A percentile compares a stretch with the other conserved stretches of the same genome.
phyloP scores from a whole-genome alignment of 2,797 vertebrate species.

The Setipinna tenuifilis region DNA sequence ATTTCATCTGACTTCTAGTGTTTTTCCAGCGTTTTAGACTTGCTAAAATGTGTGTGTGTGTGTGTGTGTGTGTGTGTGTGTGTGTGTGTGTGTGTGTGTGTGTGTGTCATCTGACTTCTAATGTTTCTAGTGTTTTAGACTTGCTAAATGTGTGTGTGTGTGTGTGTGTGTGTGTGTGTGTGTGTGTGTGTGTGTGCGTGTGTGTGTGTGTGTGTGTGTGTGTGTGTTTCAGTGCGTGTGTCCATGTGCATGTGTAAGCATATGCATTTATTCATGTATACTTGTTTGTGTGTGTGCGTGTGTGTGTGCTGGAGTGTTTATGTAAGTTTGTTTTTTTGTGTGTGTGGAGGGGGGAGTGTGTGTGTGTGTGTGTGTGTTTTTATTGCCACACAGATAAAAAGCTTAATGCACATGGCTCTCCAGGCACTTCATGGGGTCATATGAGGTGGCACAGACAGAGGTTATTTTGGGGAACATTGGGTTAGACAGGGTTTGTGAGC shows the following conservation, averaged over 20 bases:
- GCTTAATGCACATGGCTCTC: neutral
- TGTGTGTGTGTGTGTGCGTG: neutral
- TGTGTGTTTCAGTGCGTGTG: neutral
- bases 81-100: constrained; percentile 29
- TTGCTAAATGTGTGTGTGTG: neutral
- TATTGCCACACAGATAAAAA: neutral
- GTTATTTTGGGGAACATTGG: neutral
- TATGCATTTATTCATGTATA: no score
- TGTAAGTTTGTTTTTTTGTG: neutral
- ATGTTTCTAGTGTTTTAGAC: constrained; percentile 30
- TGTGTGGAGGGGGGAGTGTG: neutral
- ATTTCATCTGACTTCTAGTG: constrained; percentile 15
- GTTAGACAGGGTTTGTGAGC: neutral
- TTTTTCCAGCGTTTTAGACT: constrained; percentile 23
- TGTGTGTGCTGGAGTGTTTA: no score
- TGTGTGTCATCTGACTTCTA: constrained; percentile 24
- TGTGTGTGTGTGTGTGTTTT: neutral
- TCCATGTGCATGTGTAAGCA: neutral
- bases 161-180: constrained; percentile 2
- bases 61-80: constrained; percentile 24
- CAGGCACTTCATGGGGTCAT: neutral
- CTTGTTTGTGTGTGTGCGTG: no score
- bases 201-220: neutral
- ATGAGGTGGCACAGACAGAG: neutral
- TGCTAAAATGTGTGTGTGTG: no score